phyloP scores from a whole-genome alignment of 2,888 invertebrate genomes.

The Drosophila helvetica region DNA sequence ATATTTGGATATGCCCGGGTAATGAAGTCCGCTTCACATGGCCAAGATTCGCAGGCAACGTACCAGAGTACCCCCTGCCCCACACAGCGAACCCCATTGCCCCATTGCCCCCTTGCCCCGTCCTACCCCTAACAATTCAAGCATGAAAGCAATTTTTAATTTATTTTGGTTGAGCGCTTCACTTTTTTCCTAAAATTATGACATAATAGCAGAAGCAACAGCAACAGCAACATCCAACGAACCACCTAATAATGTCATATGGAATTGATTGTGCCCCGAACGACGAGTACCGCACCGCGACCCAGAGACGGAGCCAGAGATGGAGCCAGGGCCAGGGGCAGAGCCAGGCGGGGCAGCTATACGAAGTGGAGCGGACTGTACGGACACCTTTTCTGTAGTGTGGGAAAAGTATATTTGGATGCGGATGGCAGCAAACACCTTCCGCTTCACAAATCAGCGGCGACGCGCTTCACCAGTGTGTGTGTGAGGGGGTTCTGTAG shows the following conservation, averaged over 20 bases:
- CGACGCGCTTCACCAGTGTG: conserved; percentile 31
- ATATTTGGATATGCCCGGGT: conserved; percentile 65
- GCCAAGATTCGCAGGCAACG: conserved; percentile 57
- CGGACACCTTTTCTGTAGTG: conserved; percentile 36
- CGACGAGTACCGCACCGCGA: conserved; percentile 53
- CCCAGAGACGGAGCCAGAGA: conserved; percentile 3
- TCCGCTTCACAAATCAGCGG: conserved; percentile 77
- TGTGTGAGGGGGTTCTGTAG: not conserved
- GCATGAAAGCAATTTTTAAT: conserved; percentile 81
- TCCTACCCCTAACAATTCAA: conserved; percentile 64
- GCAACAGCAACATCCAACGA: conserved; percentile 37
- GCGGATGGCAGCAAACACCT: conserved; percentile 64
- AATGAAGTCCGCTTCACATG: conserved; percentile 55
- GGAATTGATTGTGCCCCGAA: conserved; percentile 67
- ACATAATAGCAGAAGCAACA: conserved; percentile 70
- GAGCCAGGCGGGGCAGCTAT: not conserved
- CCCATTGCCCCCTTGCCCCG: not conserved
- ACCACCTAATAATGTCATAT: conserved; percentile 78
- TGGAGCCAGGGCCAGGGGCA: too few relatives aligned
- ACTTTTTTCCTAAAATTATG: conserved; percentile 80
- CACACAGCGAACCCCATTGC: not conserved
- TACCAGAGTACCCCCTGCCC: conserved; percentile 43
- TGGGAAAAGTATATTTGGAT: conserved; percentile 70
- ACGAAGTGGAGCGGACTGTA: conserved; percentile 7
- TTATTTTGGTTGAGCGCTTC: conserved; percentile 79